These are phyloP conservation scores for Luidia sarsii DNA, from an alignment of 53 echinoderm and acorn worm species.

Conservation along the genomic window DNA sequence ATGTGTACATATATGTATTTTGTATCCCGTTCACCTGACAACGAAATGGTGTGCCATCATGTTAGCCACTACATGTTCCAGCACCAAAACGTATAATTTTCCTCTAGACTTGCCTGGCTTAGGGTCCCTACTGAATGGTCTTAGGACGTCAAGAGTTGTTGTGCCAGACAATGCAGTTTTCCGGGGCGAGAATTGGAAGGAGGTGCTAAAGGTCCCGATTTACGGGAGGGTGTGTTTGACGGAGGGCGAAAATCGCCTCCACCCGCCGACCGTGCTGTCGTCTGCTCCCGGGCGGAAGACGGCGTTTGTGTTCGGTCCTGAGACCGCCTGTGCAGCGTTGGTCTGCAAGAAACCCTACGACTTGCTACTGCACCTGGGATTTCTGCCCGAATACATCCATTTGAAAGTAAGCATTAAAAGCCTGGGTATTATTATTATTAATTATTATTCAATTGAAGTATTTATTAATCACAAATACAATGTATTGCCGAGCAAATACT, in stretches of 20 bases:
- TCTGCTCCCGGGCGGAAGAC: conserved; percentile 74
- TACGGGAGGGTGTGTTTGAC: conserved; percentile 91
- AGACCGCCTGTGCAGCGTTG: conserved; percentile 65
- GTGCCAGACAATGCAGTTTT: not conserved
- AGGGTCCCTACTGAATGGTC: not conserved
- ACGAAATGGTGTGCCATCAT: no score
- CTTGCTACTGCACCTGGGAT: conserved; percentile 79
- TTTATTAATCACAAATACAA: no score
- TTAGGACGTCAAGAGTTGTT: not conserved
- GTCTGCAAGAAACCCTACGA: conserved; percentile 70
- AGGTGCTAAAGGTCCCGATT: conserved; percentile 48
- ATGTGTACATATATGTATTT: no score
- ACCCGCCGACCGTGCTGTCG: conserved; percentile 59
- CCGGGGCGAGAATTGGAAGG: conserved; percentile 18
- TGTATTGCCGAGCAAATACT: no score
- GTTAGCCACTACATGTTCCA: not conserved
- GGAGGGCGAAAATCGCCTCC: conserved; percentile 13
- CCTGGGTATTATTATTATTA: no score
- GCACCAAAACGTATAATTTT: not conserved
- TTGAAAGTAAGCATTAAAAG: conserved; percentile 78
- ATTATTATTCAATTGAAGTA: no score
- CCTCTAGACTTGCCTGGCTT: conserved; percentile 8
- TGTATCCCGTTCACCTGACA: no score
- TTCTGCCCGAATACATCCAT: conserved; percentile 87
- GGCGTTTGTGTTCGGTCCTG: conserved; percentile 87